Evolutionary conservation across 2,888 invertebrate genomes (phyloP), one percentile per base, ranked within the genome.

Genomic region (Myopa testacea): DNA sequence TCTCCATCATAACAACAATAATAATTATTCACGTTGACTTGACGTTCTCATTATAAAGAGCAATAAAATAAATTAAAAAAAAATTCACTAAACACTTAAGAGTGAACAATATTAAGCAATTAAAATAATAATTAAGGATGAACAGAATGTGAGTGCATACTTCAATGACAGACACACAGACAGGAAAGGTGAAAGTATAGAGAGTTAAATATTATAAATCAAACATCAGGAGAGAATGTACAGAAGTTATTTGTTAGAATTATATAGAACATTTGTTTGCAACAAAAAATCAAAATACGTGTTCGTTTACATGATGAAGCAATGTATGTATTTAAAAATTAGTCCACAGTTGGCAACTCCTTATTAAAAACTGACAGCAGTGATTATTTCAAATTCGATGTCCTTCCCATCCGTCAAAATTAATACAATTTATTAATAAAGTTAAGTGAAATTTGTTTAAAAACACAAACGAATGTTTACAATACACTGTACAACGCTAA

Each of bases 21-120:
- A 60, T 45, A 67, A 76, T 76, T 76, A 76, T 76, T 76, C 71
- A 76, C 76, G 71, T 76, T 76, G 71, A 76, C 71, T 76, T 69
- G 52, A 71, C 38, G 65, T 55, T 76, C 76, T 76, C 69, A 60
- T 75, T 75, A 68, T 68, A 55, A 60, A n/a, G 50, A 34, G 34
- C 19, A 63, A 12, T 7, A 65, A 67, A 50, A 4, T 5, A 19
- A 62, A 62, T 37, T 37, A 72, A 73, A 45, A 60, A 38, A 40
- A 12, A 63, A 73, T 7, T 26, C 60, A 62, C 4, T 63, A 26
- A 63, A 19, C 73, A 40, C 60, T 73, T 63, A 50, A 73, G 63
- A 63, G 62, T 63, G n/a, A 65, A 73, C 73, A 73, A 50, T 45
- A 45, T 45, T 8, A 62, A n/a, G 50, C 50, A 73, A 73, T 73